Percentiles rank a stretch among this genome's conserved stretches.
These are phyloP conservation scores for Caenorhabditis sulstoni DNA, from an alignment of 2,888 invertebrate genomes.

Conservation along the genomic window DNA sequence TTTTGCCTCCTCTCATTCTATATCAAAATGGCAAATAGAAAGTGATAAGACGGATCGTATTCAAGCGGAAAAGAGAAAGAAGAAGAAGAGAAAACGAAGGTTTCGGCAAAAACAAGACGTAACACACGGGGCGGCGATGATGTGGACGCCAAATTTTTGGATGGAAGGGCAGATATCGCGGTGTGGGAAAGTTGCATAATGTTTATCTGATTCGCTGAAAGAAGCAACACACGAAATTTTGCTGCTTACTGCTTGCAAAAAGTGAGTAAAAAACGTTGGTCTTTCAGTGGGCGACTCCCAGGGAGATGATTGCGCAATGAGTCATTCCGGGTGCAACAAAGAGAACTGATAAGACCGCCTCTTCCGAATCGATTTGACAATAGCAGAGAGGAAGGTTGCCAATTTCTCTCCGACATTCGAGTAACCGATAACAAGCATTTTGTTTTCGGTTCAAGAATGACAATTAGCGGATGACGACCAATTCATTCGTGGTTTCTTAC, in stretches of 20 bases:
- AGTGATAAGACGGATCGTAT: conserved; percentile 57
- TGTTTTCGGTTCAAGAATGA: no score
- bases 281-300: conserved; percentile 25
- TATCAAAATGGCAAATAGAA: conserved; percentile 60
- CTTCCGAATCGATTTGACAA: no score
- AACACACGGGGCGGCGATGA: conserved; percentile 10
- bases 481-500: no score
- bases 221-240: conserved; percentile 2
- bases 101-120: conserved; percentile 53
- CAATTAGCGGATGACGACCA: no score
- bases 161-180: conserved; percentile 26
- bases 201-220: conserved; percentile 32
- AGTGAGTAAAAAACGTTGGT: conserved; percentile 1
- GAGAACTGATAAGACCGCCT: conserved; percentile 31
- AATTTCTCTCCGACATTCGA: no score
- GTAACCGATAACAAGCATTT: no score
- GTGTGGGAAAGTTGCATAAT: conserved; percentile 1
- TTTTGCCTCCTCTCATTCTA: conserved; percentile 36
- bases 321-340: conserved; percentile 23
- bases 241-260: neutral
- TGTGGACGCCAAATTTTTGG: conserved; percentile 39
- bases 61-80: conserved; percentile 45
- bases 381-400: no score
- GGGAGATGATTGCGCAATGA: conserved; percentile 43
- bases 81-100: conserved; percentile 45